phyloP scores from a whole-genome alignment of 2,113 vertebrate species.

The Uropsilus gracilis region DNA sequence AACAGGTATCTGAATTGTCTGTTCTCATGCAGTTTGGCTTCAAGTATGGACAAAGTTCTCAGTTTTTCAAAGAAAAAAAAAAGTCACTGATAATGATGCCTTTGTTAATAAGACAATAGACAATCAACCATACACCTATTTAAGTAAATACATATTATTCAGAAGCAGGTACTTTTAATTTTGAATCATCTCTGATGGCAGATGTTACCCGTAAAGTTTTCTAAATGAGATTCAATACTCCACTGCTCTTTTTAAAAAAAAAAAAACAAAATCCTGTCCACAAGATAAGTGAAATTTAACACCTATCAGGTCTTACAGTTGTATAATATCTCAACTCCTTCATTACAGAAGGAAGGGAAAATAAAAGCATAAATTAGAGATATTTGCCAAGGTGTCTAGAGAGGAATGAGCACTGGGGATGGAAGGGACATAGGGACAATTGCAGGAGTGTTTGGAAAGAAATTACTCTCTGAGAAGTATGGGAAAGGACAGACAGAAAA shows the following conservation, averaged over 20 bases:
- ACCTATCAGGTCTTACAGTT: background rate
- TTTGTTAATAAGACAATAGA: background rate
- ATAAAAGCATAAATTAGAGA: background rate
- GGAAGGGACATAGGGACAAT: background rate
- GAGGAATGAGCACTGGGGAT: background rate
- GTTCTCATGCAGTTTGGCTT: constrained; percentile 26
- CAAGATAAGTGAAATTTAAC: constrained; percentile 6
- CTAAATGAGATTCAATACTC: background rate
- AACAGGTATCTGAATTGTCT: background rate
- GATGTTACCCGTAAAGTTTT: background rate
- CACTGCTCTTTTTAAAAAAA: background rate
- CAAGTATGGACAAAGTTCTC: background rate
- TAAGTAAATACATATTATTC: constrained; percentile 42
- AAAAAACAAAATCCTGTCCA: background rate
- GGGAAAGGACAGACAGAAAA: background rate
- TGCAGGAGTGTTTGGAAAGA: background rate
- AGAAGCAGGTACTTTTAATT: constrained; percentile 38
- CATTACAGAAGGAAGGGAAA: background rate
- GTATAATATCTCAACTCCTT: constrained; percentile 21
- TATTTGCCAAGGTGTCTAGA: background rate
- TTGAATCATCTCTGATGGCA: constrained; percentile 38
- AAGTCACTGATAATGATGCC: background rate
- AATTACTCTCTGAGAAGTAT: background rate
- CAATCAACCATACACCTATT: constrained; percentile 29
- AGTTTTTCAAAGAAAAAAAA: constrained; percentile 26